A percentile compares a stretch with the other conserved stretches of the same genome.
phyloP scores from a whole-genome alignment of 2,113 vertebrate species.

The Pongo pygmaeus region DNA sequence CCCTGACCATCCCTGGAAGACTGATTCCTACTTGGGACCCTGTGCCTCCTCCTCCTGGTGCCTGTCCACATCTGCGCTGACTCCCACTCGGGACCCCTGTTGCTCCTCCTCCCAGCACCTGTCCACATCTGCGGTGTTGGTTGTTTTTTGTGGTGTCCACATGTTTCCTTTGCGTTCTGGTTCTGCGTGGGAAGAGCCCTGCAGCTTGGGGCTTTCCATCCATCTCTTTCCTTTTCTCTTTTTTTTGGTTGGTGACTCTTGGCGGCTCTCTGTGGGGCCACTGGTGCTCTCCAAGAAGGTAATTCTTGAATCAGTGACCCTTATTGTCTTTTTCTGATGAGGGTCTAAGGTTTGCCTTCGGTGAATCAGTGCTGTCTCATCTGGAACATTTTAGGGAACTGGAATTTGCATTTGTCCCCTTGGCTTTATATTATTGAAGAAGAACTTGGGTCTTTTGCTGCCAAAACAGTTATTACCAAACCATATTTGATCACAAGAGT shows the following conservation, averaged over 20 bases:
- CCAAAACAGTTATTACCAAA: not conserved
- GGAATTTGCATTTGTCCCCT: not conserved
- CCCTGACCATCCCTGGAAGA: not conserved
- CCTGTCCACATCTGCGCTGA: too few species aligned
- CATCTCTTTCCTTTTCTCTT: not conserved
- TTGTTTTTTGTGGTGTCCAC: not conserved
- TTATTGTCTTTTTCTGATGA: not conserved
- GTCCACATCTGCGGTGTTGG: not conserved
- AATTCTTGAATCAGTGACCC: not conserved
- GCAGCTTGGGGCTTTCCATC: not conserved
- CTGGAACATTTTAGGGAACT: not conserved
- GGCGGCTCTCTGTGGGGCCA: not conserved
- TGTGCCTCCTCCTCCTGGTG: not conserved
- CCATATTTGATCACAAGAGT: not conserved
- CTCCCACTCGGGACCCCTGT: too few species aligned
- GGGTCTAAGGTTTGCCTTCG: not conserved
- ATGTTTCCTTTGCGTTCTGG: not conserved
- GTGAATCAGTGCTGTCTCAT: not conserved
- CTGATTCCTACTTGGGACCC: too few species aligned
- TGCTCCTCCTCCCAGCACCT: too few species aligned
- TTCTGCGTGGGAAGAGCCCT: not conserved
- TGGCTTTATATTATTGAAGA: not conserved
- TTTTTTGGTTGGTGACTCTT: not conserved
- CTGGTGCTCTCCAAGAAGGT: not conserved
- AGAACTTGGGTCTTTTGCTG: not conserved